Evolutionary conservation across 2,888 invertebrate genomes (phyloP).

Genomic region (Eilema caniola): DNA sequence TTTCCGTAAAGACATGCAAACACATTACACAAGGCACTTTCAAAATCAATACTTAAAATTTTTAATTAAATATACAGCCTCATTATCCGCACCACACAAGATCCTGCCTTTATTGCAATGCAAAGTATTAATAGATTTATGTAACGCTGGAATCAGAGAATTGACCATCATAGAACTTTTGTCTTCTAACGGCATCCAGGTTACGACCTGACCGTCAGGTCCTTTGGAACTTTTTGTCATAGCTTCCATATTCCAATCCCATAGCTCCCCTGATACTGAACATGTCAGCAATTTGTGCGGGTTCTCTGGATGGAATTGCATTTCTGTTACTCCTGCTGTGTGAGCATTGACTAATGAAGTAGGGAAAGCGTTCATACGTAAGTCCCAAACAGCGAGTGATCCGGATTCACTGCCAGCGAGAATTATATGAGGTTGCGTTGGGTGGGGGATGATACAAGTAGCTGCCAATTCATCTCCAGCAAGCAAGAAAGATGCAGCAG

Average conservation of each 20-base stretch:
- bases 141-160: constrained; percentile 91
- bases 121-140: constrained; percentile 93
- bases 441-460: constrained; percentile 93
- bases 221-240: constrained; percentile 76
- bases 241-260: constrained; percentile 94
- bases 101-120: constrained; percentile 92
- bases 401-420: constrained; percentile 96
- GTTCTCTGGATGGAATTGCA: constrained; percentile 94
- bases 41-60: constrained; percentile 83
- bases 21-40: neutral
- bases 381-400: constrained; percentile 95
- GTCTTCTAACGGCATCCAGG: constrained; percentile 91
- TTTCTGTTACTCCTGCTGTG: constrained; percentile 92
- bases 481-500: constrained; percentile 90
- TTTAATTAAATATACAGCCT: constrained; percentile 94
- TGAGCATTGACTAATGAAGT: constrained; percentile 94
- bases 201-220: constrained; percentile 72
- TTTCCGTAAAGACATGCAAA: neutral
- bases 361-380: constrained; percentile 94
- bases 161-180: constrained; percentile 90
- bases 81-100: constrained; percentile 95
- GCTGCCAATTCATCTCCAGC: constrained; percentile 92
- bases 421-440: constrained; percentile 94
- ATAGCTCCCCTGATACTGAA: constrained; percentile 93
- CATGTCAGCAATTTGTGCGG: constrained; percentile 95